These are phyloP conservation scores for Mirza zaza DNA, from an alignment of 2,113 vertebrate genomes.

Conservation along the genomic window DNA sequence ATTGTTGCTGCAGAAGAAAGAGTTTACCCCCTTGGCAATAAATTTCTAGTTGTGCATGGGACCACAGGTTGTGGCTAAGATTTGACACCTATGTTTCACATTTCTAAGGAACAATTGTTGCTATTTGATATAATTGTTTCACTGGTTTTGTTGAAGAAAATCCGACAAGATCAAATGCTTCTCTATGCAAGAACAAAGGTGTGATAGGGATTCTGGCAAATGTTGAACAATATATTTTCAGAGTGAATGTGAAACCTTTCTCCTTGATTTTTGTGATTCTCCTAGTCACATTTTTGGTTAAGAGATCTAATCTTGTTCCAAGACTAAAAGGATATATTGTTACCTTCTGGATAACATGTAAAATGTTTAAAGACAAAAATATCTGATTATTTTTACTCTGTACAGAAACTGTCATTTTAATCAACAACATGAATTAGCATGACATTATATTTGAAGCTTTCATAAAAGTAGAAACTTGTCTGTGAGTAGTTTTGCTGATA, in stretches of 20 bases:
- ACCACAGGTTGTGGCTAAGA: neutral
- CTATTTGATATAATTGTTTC: neutral
- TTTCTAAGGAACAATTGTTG: neutral
- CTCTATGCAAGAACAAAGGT: neutral
- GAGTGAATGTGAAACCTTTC: neutral
- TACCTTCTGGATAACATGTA: neutral
- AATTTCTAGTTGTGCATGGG: neutral
- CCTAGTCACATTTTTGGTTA: neutral
- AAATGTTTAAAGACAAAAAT: neutral
- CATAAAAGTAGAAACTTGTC: neutral
- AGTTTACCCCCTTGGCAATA: neutral
- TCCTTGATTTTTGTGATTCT: slow-evolving; percentile 32
- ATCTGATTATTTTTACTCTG: slow-evolving; percentile 20
- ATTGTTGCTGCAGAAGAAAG: neutral
- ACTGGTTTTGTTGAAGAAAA: neutral
- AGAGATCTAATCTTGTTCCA: slow-evolving; percentile 19
- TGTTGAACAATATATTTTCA: neutral
- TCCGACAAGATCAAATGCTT: slow-evolving; percentile 30
- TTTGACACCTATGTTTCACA: neutral
- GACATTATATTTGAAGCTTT: neutral
- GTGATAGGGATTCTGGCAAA: neutral
- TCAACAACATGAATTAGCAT: neutral
- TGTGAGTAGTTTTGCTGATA: neutral
- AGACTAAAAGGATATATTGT: neutral
- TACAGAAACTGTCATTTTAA: slow-evolving; percentile 16